A percentile compares a stretch with the other conserved stretches of the same genome.
phyloP scores from a whole-genome alignment of 1,140 invertebrate genomes.

The Drosophila nasuta region DNA sequence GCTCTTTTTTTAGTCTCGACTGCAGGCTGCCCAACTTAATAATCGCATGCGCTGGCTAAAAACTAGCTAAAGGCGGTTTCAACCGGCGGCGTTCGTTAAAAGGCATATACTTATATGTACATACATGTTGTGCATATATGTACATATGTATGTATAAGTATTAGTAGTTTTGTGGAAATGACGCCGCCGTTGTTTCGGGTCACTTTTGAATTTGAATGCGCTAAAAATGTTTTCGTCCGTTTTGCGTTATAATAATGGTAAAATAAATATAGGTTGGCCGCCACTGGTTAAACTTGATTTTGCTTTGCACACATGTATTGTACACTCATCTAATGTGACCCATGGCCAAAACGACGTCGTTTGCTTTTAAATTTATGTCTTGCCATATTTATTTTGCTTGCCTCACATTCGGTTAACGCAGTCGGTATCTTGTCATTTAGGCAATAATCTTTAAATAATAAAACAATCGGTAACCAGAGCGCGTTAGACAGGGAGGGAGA shows the following conservation, averaged over 20 bases:
- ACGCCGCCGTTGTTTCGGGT: slow-evolving; percentile 31
- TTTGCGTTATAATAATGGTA: slow-evolving; percentile 40
- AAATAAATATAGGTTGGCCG: slow-evolving; percentile 54
- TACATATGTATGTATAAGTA: slow-evolving; percentile 1
- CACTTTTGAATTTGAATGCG: slow-evolving; percentile 30
- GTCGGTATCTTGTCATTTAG: slow-evolving; percentile 26
- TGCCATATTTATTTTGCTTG: slow-evolving; percentile 47
- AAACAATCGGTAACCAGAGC: slow-evolving; percentile 27
- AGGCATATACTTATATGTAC: slow-evolving; percentile 17
- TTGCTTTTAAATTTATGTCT: slow-evolving; percentile 54
- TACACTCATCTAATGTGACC: slow-evolving; percentile 12
- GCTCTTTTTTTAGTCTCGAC: slow-evolving; percentile 28
- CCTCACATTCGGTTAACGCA: slow-evolving; percentile 2
- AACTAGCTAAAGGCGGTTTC: slow-evolving; percentile 72
- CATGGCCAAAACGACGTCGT: slow-evolving; percentile 12
- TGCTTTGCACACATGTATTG: background rate
- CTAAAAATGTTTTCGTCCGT: slow-evolving; percentile 21
- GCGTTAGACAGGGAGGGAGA: slow-evolving; percentile 11
- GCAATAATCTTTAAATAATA: slow-evolving; percentile 26
- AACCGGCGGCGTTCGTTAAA: slow-evolving; percentile 38
- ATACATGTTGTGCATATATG: slow-evolving; percentile 8
- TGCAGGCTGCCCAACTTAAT: slow-evolving; percentile 42
- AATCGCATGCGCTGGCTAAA: slow-evolving; percentile 56
- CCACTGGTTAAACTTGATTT: slow-evolving; percentile 51
- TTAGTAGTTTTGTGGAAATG: slow-evolving; percentile 23